Base-by-base conservation (phyloP, 1,140 invertebrate species). In the Brachionus rubens region DNA sequence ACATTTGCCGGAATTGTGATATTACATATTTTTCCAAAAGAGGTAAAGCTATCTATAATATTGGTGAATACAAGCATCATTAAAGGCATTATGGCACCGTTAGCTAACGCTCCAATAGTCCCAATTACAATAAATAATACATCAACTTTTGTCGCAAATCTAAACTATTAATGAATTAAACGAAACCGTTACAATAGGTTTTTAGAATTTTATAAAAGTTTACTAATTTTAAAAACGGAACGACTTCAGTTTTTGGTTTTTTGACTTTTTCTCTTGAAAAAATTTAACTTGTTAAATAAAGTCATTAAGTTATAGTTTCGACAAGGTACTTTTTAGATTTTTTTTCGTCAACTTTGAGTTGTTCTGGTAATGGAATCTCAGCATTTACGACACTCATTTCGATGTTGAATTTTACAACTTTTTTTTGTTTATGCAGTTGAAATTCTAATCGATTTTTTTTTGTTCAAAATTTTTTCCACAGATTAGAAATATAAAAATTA, bases 21-120 rank as follows among this genome's bases (percentile, higher is more conserved):
- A 48, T 50, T 24, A 33, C 68, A 72, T 3, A 50, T n/a, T 48
- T 48, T 72, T 40, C 50, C 68, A 41, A 30, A 72, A 33, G 28
- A 33, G 0, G 68, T 40, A 72, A 72, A 72, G n/a, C 50, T 26
- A 40, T 72, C 68, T 14, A 72, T 72, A 24, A 72, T 82, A 24
- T 81, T 80, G 5, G 83, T 83, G 78, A 84, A 85, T 19, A 85
- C 79, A 14, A 85, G 80, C 41, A 85, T 84, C 81, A 84, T 82
- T 6, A 77, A 21, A 16, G 83, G 83, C 21, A 83, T 75, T 14
- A 81, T 79, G 7, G 79, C 77, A 9, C 83, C 83, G 47, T 83
- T 80, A 12, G 59, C 75, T 5, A 77, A 43, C 1, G 81, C 81
- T 75, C 77, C 77, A 5, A 84, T 1, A 9, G 78, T 78, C 0